Evolutionary conservation across 2,797 vertebrate species (phyloP).

Genomic region (Ptychadena robeensis): DNA sequence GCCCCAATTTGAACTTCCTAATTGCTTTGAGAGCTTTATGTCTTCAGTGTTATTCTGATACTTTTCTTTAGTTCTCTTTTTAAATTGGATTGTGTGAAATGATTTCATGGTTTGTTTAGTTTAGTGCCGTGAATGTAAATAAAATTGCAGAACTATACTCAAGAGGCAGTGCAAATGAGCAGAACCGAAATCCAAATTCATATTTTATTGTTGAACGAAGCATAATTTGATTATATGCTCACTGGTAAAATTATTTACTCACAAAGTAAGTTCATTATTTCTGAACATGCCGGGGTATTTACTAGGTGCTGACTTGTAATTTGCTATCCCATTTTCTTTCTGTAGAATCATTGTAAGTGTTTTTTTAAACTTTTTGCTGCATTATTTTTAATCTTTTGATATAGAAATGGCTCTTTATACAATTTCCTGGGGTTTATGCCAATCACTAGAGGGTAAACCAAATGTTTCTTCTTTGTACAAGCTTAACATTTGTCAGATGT

Average conservation of each 20-base stretch:
- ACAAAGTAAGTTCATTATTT: slow-evolving; percentile 23
- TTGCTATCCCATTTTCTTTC: not conserved
- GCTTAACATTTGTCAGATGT: not conserved
- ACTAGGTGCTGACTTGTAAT: slow-evolving; percentile 1
- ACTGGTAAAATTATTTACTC: slow-evolving; percentile 39
- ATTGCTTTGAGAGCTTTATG: slow-evolving; percentile 20
- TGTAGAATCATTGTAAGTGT: not conserved
- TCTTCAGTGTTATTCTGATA: not conserved
- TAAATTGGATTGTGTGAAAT: slow-evolving; percentile 38
- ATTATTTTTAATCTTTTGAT: not conserved
- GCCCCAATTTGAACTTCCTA: not conserved
- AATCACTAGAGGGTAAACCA: not conserved
- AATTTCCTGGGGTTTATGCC: not conserved
- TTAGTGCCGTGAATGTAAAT: slow-evolving; percentile 52
- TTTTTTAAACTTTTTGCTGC: not conserved
- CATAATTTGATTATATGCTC: slow-evolving; percentile 45
- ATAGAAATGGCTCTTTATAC: not conserved
- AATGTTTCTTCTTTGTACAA: not conserved
- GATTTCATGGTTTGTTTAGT: slow-evolving; percentile 57
- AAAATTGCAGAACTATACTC: slow-evolving; percentile 42
- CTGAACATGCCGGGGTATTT: slow-evolving; percentile 4
- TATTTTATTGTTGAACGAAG: slow-evolving; percentile 38
- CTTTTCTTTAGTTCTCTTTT: slow-evolving; percentile 25
- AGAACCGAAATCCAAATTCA: slow-evolving; percentile 24
- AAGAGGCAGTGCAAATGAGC: slow-evolving; percentile 36